These are phyloP conservation scores for Trissolcus basalis DNA, from an alignment of 1,140 invertebrate species.

Conservation along the genomic window DNA sequence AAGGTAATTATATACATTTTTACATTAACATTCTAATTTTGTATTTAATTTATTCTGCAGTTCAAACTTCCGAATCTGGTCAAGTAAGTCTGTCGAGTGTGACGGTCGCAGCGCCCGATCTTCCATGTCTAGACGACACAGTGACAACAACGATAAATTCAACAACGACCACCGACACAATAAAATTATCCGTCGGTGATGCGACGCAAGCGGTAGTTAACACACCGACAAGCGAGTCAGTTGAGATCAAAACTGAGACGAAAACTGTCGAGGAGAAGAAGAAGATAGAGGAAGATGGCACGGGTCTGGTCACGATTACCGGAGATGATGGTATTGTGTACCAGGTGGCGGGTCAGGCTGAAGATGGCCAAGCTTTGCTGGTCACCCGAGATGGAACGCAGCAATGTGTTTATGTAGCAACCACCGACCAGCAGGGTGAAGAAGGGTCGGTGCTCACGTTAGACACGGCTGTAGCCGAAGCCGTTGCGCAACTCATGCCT, in stretches of 20 bases:
- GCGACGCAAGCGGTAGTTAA: slow-evolving; percentile 18
- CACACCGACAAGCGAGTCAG: background rate
- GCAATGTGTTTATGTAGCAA: slow-evolving; percentile 84
- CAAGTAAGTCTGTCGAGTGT: slow-evolving; percentile 67
- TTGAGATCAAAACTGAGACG: slow-evolving; percentile 34
- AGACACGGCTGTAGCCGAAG: slow-evolving; percentile 80
- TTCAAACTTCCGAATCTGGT: slow-evolving; percentile 50
- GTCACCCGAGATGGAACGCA: slow-evolving; percentile 83
- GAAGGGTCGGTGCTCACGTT: slow-evolving; percentile 80
- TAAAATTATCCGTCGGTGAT: slow-evolving; percentile 8
- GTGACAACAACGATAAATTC: slow-evolving; percentile 39
- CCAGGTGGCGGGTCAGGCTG: slow-evolving; percentile 85
- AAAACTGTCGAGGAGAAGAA: slow-evolving; percentile 55
- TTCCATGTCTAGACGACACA: slow-evolving; percentile 72
- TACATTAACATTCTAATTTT: background rate
- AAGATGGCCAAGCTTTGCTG: slow-evolving; percentile 83
- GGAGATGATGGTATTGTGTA: slow-evolving; percentile 77
- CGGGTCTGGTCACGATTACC: slow-evolving; percentile 76
- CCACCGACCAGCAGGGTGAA: slow-evolving; percentile 79
- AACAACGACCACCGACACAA: slow-evolving; percentile 10
- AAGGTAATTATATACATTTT: too few relatives aligned
- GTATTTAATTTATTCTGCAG: slow-evolving; percentile 6
- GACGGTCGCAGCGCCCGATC: slow-evolving; percentile 72
- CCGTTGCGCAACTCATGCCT: slow-evolving; percentile 75
- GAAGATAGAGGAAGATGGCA: slow-evolving; percentile 63